Percentiles rank a stretch among this genome's conserved stretches.
Evolutionary conservation across 2,113 vertebrate species (phyloP).

Genomic region (Mohoua ochrocephala): DNA sequence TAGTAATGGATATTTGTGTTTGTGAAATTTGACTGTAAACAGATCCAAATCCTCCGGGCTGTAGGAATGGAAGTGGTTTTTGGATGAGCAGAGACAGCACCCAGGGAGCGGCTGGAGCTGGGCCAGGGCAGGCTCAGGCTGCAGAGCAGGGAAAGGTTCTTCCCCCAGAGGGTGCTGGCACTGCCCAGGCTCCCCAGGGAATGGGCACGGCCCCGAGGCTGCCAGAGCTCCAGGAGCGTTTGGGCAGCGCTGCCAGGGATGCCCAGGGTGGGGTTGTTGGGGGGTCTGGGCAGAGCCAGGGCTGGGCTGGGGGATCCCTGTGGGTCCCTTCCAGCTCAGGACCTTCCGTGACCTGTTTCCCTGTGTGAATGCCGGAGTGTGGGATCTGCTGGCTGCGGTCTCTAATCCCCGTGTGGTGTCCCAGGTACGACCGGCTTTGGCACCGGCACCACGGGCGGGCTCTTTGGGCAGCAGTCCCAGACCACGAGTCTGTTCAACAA

Average conservation of each 20-base stretch:
- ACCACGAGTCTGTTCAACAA: slow-evolving; percentile 85
- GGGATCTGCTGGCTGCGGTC: background rate
- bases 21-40: background rate
- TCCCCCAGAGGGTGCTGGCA: background rate
- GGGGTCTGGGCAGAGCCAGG: background rate
- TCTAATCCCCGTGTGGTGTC: background rate
- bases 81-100: background rate
- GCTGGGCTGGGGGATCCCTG: accelerated
- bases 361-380: accelerated
- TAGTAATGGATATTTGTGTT: background rate
- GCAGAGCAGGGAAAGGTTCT: background rate
- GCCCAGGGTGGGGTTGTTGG: accelerated
- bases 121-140: accelerated
- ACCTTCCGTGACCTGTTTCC: accelerated
- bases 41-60: background rate
- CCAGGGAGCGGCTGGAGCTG: accelerated
- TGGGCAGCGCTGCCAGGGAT: background rate
- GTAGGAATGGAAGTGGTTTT: background rate
- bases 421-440: slow-evolving; percentile 83
- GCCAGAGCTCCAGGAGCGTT: background rate
- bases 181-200: background rate
- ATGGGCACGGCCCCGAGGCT: background rate
- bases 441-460: slow-evolving; percentile 71
- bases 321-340: accelerated
- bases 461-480: slow-evolving; percentile 80